These are phyloP conservation scores for Mormyrus iriodes DNA, from an alignment of 2,113 vertebrate species.

Conservation along the genomic window DNA sequence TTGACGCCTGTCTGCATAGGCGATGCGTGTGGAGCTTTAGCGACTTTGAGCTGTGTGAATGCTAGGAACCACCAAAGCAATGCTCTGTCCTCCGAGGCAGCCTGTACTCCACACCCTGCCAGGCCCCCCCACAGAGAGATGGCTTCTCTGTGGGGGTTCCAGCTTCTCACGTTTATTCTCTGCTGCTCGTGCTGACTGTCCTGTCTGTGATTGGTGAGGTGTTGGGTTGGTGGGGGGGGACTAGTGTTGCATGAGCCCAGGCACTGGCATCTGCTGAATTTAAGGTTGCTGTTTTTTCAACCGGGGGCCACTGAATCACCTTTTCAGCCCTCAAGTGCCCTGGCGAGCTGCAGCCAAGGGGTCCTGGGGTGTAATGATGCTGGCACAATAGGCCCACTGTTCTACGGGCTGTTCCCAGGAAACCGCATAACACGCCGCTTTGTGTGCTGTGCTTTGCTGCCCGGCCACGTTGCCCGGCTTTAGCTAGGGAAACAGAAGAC, in stretches of 20 bases:
- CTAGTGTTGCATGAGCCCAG: constrained; percentile 42
- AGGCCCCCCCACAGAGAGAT: constrained; percentile 17
- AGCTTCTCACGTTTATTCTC: constrained; percentile 18
- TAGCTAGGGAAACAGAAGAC: constrained; percentile 53
- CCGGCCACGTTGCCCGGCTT: constrained; percentile 64
- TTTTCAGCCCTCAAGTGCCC: constrained; percentile 67
- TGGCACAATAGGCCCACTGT: constrained; percentile 70
- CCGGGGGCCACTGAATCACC: constrained; percentile 62
- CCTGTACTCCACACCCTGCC: constrained; percentile 28
- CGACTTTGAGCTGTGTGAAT: constrained; percentile 26
- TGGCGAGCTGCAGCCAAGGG: constrained; percentile 51
- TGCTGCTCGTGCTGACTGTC: constrained; percentile 27
- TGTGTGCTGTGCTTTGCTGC: constrained; percentile 67
- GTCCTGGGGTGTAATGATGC: constrained; percentile 64
- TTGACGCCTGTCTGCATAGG: constrained; percentile 18
- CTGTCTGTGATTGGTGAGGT: constrained; percentile 42
- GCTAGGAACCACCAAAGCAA: constrained; percentile 11
- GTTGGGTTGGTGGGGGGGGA: constrained; percentile 38
- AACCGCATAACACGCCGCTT: constrained; percentile 67
- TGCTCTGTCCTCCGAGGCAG: constrained; percentile 29
- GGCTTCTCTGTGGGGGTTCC: constrained; percentile 19
- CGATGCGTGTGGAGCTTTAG: constrained; percentile 26
- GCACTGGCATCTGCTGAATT: constrained; percentile 58
- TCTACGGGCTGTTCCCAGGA: constrained; percentile 67
- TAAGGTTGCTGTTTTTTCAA: constrained; percentile 63